A percentile compares a stretch with the other conserved stretches of the same genome.
Evolutionary conservation across 1,140 invertebrate genomes (phyloP).

Genomic region (Stenopsyche tienmushanensis): DNA sequence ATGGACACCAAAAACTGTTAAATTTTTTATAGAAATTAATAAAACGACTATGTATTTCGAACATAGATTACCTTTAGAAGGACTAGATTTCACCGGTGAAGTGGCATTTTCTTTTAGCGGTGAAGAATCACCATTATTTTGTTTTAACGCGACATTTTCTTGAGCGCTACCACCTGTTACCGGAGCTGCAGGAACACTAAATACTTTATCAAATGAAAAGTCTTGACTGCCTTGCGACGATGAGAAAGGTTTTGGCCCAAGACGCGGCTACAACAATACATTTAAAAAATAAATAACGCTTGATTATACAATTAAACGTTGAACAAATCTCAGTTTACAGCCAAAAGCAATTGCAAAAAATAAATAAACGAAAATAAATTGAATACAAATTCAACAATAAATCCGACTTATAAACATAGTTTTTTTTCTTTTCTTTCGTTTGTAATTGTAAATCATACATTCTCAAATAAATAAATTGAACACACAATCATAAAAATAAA

Average conservation of each 20-base stretch:
- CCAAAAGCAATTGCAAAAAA: background rate
- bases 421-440: too few species aligned
- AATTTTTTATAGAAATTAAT: too few species aligned
- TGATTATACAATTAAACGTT: background rate
- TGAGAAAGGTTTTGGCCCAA: constrained; percentile 81
- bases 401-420: too few species aligned
- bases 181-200: constrained; percentile 72
- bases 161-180: constrained; percentile 44
- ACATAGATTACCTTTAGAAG: constrained; percentile 27
- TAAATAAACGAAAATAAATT: background rate
- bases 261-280: constrained; percentile 63
- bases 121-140: constrained; percentile 24
- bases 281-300: constrained; percentile 23
- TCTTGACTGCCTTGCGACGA: constrained; percentile 69
- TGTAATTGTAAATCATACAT: too few species aligned
- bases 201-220: constrained; percentile 78
- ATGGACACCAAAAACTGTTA: background rate
- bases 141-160: constrained; percentile 28
- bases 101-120: constrained; percentile 1
- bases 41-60: too few species aligned
- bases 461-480: too few species aligned
- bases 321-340: background rate
- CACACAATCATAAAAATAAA: constrained; percentile 35
- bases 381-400: too few species aligned
- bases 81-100: constrained; percentile 27